A percentile compares a stretch with the other conserved stretches of the same genome.
Conservation (phyloP, 2,113 vertebrate species). For the Aythya baeri region DNA sequence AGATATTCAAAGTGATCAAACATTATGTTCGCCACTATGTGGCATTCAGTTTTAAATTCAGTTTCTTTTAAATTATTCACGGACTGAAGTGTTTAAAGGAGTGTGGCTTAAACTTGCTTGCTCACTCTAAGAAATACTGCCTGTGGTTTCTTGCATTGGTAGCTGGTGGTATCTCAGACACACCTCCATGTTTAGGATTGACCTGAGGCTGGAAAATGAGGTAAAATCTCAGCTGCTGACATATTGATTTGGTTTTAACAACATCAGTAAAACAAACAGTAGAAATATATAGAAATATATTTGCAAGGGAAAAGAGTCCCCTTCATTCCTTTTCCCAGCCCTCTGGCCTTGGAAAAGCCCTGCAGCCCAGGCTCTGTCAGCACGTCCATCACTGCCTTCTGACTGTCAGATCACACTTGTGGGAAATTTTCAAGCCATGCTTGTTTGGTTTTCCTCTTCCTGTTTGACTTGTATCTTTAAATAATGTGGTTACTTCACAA, state of each 20-base stretch:
- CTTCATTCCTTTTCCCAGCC: background rate
- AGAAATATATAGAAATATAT: rapidly evolving
- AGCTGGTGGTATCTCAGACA: background rate
- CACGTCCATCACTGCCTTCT: background rate
- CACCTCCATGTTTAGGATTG: background rate
- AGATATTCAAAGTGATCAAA: rapidly evolving
- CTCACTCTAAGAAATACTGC: background rate
- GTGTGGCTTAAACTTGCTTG: background rate
- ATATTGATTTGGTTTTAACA: background rate
- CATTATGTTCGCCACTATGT: background rate
- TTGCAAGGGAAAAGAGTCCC: background rate
- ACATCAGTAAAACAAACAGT: background rate
- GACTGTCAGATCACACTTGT: slow-evolving; percentile 55
- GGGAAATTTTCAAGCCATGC: slow-evolving; percentile 77
- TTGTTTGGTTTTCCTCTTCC: slow-evolving; percentile 83
- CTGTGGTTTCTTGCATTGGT: background rate
- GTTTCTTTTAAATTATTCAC: background rate
- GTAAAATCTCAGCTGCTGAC: background rate
- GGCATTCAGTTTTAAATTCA: background rate
- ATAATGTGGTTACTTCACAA: slow-evolving; percentile 80
- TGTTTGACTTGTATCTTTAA: slow-evolving; percentile 80
- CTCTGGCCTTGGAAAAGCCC: background rate
- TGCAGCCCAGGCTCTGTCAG: slow-evolving; percentile 15
- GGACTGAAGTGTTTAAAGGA: background rate
- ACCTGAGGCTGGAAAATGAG: background rate